Base-by-base conservation (phyloP, 2,797 vertebrate species). In the Manis javanica region DNA sequence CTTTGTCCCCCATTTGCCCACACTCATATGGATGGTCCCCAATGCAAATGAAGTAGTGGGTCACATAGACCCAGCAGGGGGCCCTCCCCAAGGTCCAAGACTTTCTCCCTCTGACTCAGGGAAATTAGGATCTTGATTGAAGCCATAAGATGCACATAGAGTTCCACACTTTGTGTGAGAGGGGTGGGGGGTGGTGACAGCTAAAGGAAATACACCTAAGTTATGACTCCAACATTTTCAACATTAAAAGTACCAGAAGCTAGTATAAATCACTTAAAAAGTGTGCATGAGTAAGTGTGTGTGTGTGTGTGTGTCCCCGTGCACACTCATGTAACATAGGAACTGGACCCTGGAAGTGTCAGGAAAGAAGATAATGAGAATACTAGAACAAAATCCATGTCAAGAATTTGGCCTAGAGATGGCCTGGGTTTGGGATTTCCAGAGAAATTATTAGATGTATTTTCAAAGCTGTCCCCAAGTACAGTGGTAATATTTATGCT, bases 381-480 rank as follows among this genome's bases (percentile, higher is more conserved):
- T 37, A 57, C 4, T n/a, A 5, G 61, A 53, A 74, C 11, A 37
- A 79, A 83, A 23, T 66, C 8, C 12, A 3, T 75, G n/a, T 29
- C 23, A 66, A 10, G 57, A 74, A 49, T 83, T 51, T 71, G 77
- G 6, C 5, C 37, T 84, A 75, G 46, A 1, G 37, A 26, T 31
- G 23, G n/a, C 24, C 12, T 7, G 9, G 8, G 4, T 55, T 64
- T 93, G 0, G 7, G 3, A 42, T 81, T 83, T 79, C 71, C 13
- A 3, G 24, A 31, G 14, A 92, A 91, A 85, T 85, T 4, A n/a
- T 23, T 49, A 75, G 21, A 86, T 23, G 14, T 75, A 69, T 69
- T 79, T 96, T 88, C 64, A 57, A 92, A 71, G 10, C n/a, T 75
- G 7, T 79, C 51, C 34, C 49, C 87, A 79, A 77, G 63, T 82